Base-by-base conservation (phyloP, 1,140 invertebrate genomes). In the Bathynomus jamesi region DNA sequence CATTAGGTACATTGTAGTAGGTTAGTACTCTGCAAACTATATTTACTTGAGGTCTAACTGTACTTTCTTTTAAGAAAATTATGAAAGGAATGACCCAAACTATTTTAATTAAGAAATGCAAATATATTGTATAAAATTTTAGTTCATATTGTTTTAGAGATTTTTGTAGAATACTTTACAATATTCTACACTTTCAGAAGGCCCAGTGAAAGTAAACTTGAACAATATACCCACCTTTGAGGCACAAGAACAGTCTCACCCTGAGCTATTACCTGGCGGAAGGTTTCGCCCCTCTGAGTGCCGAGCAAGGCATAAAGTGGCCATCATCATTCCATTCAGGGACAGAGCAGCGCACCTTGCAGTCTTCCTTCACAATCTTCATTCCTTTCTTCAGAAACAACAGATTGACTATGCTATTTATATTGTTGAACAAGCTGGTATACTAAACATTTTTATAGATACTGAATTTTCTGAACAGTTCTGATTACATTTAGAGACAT, bases 251-350 rank as follows among this genome's bases (percentile, higher is more conserved):
- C n/a, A 64, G 10, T 64, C 61, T 13, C 69, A 87, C 63, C 76
- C 81, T 13, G 82, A 85, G 74, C 81, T 90, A 69, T 83, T 85
- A 63, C 81, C 84, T 25, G 94, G 94, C 5, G 94, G 94, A 2
- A 83, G 85, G 67, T 94, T 88, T 82, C 82, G 83, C 17, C 94
- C 94, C 0, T 82, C 83, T n/a, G 84, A 89, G 61, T 96, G 94
- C 81, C 84, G 83, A 31, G 85, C 92, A 7, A 85, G 87, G 67
- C 86, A 93, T 79, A 87, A 86, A 79, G 92, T 96, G 7, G 73
- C 73, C 31, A 46, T 75, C 8, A 74, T 75, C 28, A 67, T 75
- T n/a, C 70, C 71, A 28, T 72, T 24, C 65, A 77, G 87, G 69
- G 84, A 87, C 78, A 78, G 87, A 31, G 78, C 82, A 72, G 78